These are phyloP conservation scores for Phylloscopus whistleri DNA, from an alignment of 2,113 vertebrate genomes.

Conservation along the genomic window DNA sequence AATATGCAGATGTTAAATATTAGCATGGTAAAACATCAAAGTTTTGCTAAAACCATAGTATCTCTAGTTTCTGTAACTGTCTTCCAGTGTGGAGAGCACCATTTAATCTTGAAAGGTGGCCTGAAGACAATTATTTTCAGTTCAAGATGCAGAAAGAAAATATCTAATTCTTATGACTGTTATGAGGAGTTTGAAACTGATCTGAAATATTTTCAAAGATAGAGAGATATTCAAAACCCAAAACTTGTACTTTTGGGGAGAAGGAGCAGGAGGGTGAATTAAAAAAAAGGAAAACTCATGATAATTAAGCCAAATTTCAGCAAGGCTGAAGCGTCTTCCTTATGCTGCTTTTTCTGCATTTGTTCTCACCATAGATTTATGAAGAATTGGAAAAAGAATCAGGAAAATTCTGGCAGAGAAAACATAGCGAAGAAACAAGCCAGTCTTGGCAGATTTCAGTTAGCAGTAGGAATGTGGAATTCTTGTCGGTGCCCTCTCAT, in stretches of 20 bases:
- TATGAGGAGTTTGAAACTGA: neutral
- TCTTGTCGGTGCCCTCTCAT: constrained; percentile 53
- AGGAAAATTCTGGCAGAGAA: constrained; percentile 65
- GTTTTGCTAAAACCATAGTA: neutral
- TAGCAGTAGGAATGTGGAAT: constrained; percentile 58
- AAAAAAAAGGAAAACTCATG: constrained; percentile 15
- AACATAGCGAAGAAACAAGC: constrained; percentile 37
- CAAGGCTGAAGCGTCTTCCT: constrained; percentile 49
- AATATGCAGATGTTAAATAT: neutral
- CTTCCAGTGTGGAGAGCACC: neutral
- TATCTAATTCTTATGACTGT: neutral
- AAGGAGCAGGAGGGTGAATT: constrained; percentile 50
- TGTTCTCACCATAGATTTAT: constrained; percentile 62
- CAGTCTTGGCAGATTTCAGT: constrained; percentile 61
- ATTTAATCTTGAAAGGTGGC: neutral
- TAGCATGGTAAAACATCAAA: neutral
- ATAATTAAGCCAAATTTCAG: constrained; percentile 62
- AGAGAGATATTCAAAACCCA: constrained; percentile 12
- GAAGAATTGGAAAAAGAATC: constrained; percentile 58
- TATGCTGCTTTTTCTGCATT: constrained; percentile 64
- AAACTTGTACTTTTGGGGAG: constrained; percentile 34
- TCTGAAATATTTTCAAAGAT: constrained; percentile 25
- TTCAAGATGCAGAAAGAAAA: neutral
- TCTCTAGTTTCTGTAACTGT: neutral
- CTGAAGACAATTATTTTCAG: neutral